phyloP scores from a whole-genome alignment of 2,113 vertebrate genomes.

The Camarhynchus parvulus region DNA sequence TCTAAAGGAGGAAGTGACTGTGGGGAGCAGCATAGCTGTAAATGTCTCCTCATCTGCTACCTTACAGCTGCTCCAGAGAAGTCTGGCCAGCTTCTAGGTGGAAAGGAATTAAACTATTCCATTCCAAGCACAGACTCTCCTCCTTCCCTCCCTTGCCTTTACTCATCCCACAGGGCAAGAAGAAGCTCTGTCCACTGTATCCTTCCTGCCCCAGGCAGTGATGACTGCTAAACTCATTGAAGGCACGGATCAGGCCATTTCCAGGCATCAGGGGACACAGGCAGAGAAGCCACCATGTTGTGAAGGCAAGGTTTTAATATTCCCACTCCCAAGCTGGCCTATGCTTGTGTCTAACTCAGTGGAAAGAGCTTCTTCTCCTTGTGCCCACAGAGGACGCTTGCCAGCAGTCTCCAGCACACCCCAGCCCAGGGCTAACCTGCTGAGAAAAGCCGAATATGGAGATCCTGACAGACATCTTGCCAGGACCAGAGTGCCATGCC shows the following conservation, averaged over 20 bases:
- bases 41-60: slow-evolving; percentile 10
- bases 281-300: neutral
- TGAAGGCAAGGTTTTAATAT: neutral
- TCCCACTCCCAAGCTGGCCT: neutral
- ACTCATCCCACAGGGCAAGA: neutral
- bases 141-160: neutral
- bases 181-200: neutral
- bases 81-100: neutral
- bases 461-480: neutral
- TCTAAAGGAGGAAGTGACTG: slow-evolving; percentile 51
- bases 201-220: neutral
- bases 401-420: neutral
- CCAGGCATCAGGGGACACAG: neutral
- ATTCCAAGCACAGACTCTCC: neutral
- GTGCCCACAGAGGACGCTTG: neutral
- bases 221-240: neutral
- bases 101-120: neutral
- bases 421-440: neutral
- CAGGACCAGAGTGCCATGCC: neutral
- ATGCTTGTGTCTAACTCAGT: neutral
- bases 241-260: neutral
- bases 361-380: neutral
- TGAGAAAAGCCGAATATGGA: neutral
- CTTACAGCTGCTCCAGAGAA: neutral
- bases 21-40: neutral